Evolutionary conservation across 2,113 vertebrate genomes (phyloP).

Genomic region (Myocastor coypus): DNA sequence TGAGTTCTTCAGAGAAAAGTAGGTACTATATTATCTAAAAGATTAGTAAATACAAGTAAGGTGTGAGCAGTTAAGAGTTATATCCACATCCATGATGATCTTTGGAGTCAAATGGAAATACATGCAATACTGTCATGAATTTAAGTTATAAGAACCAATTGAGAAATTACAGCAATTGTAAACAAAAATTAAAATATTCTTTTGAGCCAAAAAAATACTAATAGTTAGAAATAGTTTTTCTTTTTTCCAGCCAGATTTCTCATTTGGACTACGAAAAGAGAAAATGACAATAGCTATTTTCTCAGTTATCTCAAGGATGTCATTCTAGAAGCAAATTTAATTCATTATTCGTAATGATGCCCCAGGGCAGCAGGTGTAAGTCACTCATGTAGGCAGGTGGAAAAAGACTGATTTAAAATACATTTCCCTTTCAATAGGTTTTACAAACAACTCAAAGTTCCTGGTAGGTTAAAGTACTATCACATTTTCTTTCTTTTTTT

Average conservation of each 20-base stretch:
- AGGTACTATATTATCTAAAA: constrained; percentile 3
- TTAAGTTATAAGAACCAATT: constrained; percentile 22
- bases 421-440: background rate
- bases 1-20: background rate
- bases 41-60: constrained; percentile 33
- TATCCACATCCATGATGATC: background rate
- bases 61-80: background rate
- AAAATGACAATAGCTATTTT: constrained; percentile 43
- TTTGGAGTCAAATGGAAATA: constrained; percentile 43
- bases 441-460: constrained; percentile 34
- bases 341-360: background rate
- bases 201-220: constrained; percentile 23
- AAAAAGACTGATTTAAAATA: constrained; percentile 45
- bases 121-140: constrained; percentile 22
- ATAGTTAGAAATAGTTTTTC: background rate
- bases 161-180: too few relatives aligned
- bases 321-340: constrained; percentile 19
- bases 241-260: constrained; percentile 13
- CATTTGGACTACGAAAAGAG: constrained; percentile 29
- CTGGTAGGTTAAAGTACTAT: background rate
- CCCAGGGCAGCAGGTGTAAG: constrained; percentile 6
- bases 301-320: constrained; percentile 35
- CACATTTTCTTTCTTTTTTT: constrained; percentile 16
- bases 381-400: background rate
- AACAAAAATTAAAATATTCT: too few relatives aligned